Evolutionary conservation across 1,140 invertebrate species (phyloP).

Genomic region (Reticulitermes speratus): DNA sequence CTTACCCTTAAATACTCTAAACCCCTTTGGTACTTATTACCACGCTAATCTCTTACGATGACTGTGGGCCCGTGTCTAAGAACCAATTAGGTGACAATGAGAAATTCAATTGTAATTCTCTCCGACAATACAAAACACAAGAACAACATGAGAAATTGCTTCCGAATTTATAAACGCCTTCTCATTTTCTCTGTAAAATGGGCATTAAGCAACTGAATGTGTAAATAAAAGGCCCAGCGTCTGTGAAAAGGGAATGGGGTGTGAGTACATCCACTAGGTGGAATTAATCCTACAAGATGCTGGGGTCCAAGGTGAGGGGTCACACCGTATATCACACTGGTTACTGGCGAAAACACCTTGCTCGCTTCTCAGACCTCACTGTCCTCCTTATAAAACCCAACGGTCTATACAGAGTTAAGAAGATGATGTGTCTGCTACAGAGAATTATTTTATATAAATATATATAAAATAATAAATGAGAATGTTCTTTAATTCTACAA

Average conservation of each 20-base stretch:
- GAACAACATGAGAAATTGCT: no score
- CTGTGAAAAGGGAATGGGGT: background rate
- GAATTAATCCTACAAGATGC: constrained; percentile 4
- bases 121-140: no score
- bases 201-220: background rate
- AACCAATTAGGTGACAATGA: no score
- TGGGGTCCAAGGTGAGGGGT: background rate
- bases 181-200: no score
- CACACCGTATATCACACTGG: background rate
- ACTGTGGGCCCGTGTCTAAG: no score
- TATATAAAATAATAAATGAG: no score
- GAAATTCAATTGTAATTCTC: no score
- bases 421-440: background rate
- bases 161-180: no score
- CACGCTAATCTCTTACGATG: no score
- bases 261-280: background rate
- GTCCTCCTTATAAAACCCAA: background rate
- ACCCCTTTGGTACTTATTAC: no score
- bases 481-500: no score
- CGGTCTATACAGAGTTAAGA: background rate
- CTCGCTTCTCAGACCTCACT: background rate
- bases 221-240: background rate
- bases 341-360: constrained; percentile 5
- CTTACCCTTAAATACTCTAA: no score
- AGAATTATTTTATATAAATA: background rate